Conservation (phyloP, 1,140 invertebrate genomes). For the Stegodyphus dumicola region DNA sequence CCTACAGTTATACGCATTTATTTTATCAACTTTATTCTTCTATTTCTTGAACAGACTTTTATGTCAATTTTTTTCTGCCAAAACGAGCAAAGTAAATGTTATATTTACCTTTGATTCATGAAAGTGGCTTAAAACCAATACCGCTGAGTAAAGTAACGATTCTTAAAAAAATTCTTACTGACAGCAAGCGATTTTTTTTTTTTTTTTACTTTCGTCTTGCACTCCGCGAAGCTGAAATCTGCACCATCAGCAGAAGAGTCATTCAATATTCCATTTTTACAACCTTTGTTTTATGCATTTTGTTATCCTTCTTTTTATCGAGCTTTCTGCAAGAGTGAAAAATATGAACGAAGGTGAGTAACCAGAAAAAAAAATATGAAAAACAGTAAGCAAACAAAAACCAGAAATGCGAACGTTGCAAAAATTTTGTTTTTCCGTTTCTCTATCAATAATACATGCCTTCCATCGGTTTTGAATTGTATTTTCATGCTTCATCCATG, state of each 20-base stretch:
- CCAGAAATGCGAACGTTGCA: slow-evolving; percentile 21
- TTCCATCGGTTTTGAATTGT: slow-evolving; percentile 51
- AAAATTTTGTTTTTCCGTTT: slow-evolving; percentile 32
- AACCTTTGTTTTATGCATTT: slow-evolving; percentile 51
- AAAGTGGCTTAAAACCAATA: too few species aligned
- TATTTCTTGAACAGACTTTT: too few species aligned
- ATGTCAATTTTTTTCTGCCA: too few species aligned
- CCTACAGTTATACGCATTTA: too few species aligned
- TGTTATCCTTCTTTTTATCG: slow-evolving; percentile 7
- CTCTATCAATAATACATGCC: slow-evolving; percentile 53
- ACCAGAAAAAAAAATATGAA: slow-evolving; percentile 3
- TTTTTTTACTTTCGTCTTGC: too few species aligned
- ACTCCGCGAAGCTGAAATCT: not conserved
- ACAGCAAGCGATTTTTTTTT: slow-evolving; percentile 3
- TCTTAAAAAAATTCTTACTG: not conserved
- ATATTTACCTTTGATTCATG: too few species aligned
- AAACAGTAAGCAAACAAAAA: slow-evolving; percentile 10
- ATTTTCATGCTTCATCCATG: slow-evolving; percentile 33
- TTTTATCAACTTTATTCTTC: too few species aligned
- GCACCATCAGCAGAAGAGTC: slow-evolving; percentile 48
- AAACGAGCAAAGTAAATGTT: too few species aligned
- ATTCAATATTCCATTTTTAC: slow-evolving; percentile 55
- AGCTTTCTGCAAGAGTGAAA: slow-evolving; percentile 29
- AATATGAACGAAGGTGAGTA: not conserved
- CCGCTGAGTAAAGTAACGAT: too few species aligned